These are phyloP conservation scores for Mamestra brassicae DNA, from an alignment of 2,888 invertebrate genomes.

Conservation along the genomic window DNA sequence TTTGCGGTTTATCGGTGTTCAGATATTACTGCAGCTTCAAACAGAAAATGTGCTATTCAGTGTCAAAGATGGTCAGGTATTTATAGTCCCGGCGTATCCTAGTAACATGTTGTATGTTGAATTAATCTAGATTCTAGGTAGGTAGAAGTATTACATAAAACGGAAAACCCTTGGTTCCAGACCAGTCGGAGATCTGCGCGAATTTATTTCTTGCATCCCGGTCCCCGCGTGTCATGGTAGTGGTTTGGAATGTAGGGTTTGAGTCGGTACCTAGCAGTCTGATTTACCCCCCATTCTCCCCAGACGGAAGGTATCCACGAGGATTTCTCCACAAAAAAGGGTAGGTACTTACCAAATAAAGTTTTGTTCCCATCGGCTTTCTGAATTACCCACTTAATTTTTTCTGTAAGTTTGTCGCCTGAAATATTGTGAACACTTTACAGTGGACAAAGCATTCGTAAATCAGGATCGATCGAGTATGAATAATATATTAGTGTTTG, in stretches of 20 bases:
- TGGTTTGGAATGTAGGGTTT: no score
- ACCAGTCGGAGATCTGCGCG: no score
- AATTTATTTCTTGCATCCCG: no score
- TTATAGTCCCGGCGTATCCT: background rate
- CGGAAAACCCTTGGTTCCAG: background rate
- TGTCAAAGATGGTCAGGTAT: background rate
- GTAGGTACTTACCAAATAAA: background rate
- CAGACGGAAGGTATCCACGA: no score
- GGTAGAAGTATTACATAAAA: background rate
- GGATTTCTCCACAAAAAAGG: background rate
- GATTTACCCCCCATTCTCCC: no score
- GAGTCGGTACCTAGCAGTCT: no score
- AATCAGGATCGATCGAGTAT: constrained; percentile 63
- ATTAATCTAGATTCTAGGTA: no score
- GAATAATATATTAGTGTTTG: constrained; percentile 72
- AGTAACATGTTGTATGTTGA: no score
- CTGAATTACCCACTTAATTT: background rate
- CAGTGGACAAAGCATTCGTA: constrained; percentile 39
- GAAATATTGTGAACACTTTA: constrained; percentile 36
- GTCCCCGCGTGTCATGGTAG: no score
- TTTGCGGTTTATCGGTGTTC: no score
- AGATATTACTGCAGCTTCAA: no score
- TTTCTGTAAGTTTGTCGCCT: background rate
- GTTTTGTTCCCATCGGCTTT: background rate
- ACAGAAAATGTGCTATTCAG: background rate